A percentile compares a stretch with the other conserved stretches of the same genome.
phyloP scores from a whole-genome alignment of 1,140 invertebrate genomes.

The Copidosoma floridanum region DNA sequence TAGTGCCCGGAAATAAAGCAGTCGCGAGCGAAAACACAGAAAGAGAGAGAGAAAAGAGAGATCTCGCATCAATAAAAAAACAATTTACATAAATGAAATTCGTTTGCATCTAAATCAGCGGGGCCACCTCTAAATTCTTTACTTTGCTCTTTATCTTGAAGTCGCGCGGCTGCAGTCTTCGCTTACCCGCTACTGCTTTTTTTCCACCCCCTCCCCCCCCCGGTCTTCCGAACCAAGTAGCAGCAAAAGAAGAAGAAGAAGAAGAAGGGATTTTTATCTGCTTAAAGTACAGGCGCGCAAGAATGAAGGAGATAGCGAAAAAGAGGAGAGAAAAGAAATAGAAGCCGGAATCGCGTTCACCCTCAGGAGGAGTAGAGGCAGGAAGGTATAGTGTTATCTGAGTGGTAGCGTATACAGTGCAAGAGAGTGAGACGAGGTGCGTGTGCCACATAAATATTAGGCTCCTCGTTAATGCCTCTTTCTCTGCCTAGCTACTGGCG shows the following conservation, averaged over 20 bases:
- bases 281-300: conserved; percentile 25
- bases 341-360: conserved; percentile 23
- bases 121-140: conserved; percentile 21
- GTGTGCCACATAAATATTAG: conserved; percentile 58
- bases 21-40: too few species aligned
- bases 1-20: too few species aligned
- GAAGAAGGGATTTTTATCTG: conserved; percentile 27
- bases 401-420: conserved; percentile 38
- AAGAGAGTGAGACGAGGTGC: conserved; percentile 38
- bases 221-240: too few species aligned
- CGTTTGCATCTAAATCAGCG: conserved; percentile 18
- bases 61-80: neutral
- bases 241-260: too few species aligned
- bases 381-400: conserved; percentile 54
- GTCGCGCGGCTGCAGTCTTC: neutral
- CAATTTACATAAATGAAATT: conserved; percentile 26
- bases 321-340: conserved; percentile 21
- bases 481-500: conserved; percentile 52
- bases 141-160: conserved; percentile 15
- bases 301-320: conserved; percentile 22
- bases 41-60: neutral
- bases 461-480: conserved; percentile 57
- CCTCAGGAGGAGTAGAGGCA: conserved; percentile 26
- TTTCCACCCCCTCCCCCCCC: neutral
- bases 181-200: too few species aligned